These are phyloP conservation scores for Chiloscyllium punctatum DNA, from an alignment of 2,797 vertebrate species.

Conservation along the genomic window DNA sequence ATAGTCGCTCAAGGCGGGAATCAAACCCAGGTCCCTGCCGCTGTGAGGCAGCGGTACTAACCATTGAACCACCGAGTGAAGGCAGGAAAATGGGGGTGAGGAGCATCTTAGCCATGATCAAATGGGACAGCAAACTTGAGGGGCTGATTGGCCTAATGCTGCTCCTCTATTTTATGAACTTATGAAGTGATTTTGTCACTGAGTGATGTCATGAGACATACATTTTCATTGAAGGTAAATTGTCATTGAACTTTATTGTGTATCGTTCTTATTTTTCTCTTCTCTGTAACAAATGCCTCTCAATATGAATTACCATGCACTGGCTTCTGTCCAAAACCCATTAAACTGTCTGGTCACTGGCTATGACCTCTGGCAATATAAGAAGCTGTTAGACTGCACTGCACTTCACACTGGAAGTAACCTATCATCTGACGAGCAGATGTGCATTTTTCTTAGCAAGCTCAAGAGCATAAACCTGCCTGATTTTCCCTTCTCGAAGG, in stretches of 20 bases:
- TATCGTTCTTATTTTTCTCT: background rate
- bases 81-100: too few species aligned
- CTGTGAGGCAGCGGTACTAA: too few species aligned
- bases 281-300: background rate
- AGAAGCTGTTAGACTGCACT: background rate
- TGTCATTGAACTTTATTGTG: background rate
- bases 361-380: background rate
- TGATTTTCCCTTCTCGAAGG: background rate
- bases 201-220: background rate
- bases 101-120: too few species aligned
- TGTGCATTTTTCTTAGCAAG: background rate
- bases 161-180: background rate
- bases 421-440: background rate
- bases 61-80: too few species aligned
- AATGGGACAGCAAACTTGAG: too few species aligned
- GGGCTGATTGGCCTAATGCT: too few species aligned
- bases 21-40: too few species aligned
- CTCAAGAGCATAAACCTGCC: background rate
- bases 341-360: background rate
- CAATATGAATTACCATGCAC: background rate
- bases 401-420: background rate
- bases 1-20: too few species aligned
- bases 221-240: background rate
- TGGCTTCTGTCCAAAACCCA: background rate
- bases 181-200: background rate